Conservation (phyloP, 2,888 invertebrate genomes). For the Ceramica pisi region DNA sequence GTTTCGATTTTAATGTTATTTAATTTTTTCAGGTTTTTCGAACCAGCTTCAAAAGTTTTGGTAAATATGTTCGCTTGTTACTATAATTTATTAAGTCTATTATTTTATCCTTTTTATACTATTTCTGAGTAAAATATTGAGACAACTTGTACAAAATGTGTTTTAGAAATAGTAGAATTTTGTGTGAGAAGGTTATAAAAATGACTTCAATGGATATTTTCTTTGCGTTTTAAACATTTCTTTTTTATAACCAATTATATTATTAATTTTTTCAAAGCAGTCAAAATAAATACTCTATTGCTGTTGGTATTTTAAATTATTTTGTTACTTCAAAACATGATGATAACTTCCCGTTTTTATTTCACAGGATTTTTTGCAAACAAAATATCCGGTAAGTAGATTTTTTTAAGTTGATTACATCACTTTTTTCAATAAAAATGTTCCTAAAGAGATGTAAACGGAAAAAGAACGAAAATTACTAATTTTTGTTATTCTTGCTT, state of each 20-base stretch:
- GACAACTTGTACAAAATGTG: no score
- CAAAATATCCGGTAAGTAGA: constrained; percentile 16
- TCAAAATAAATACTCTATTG: no score
- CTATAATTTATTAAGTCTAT: no score
- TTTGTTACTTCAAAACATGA: not conserved
- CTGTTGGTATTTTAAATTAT: not conserved
- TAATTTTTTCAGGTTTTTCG: not conserved
- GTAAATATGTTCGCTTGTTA: constrained; percentile 8
- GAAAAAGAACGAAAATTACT: not conserved
- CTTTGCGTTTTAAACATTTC: no score
- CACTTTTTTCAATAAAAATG: not conserved
- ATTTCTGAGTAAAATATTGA: no score
- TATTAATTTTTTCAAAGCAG: no score
- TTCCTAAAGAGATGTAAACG: rapidly evolving
- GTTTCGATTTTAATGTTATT: not conserved
- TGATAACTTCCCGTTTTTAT: not conserved
- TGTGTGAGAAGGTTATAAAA: no score
- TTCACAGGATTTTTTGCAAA: constrained; percentile 21
- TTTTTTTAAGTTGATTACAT: not conserved
- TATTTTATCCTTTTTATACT: no score
- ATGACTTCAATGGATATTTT: no score
- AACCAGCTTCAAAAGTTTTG: not conserved
- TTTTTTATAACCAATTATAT: no score
- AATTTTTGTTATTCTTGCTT: not conserved
- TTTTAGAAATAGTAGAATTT: no score